phyloP scores from a whole-genome alignment of 2,797 vertebrate species.

The Crax fasciolata region DNA sequence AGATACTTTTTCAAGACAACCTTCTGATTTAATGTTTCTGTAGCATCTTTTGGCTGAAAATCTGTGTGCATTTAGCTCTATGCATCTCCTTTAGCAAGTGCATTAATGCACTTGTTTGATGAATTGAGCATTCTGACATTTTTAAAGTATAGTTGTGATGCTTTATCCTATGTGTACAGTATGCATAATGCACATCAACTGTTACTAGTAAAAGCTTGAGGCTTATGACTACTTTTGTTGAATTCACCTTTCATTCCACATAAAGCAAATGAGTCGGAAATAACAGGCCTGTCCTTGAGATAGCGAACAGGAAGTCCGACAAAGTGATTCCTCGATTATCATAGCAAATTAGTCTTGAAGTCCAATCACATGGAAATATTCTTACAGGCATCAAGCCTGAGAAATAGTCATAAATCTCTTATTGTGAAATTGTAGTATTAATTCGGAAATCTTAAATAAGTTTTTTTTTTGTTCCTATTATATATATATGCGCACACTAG shows the following conservation, averaged over 20 bases:
- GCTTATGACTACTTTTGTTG: conserved; percentile 71
- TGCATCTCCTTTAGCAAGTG: conserved; percentile 61
- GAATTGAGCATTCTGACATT: conserved; percentile 68
- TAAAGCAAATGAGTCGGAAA: conserved; percentile 88
- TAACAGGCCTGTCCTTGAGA: conserved; percentile 86
- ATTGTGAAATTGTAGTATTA: conserved; percentile 60
- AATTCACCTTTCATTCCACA: conserved; percentile 80
- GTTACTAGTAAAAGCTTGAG: conserved; percentile 73
- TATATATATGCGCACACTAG: neutral
- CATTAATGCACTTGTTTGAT: conserved; percentile 48
- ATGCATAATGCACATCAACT: conserved; percentile 61
- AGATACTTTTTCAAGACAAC: conserved; percentile 76
- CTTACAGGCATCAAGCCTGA: conserved; percentile 84
- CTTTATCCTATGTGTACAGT: conserved; percentile 51
- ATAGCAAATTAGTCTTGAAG: conserved; percentile 87
- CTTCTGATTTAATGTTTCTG: conserved; percentile 86
- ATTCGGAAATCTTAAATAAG: conserved; percentile 42
- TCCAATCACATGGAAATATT: conserved; percentile 89
- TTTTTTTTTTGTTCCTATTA: neutral
- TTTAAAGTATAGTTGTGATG: conserved; percentile 35
- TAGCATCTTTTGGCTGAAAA: conserved; percentile 68
- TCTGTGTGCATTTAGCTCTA: conserved; percentile 14
- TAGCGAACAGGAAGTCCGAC: conserved; percentile 82
- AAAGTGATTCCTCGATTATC: conserved; percentile 88
- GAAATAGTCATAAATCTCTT: conserved; percentile 84